Evolutionary conservation across 2,888 invertebrate genomes (phyloP).

Genomic region (Didymodactylos carnosus): DNA sequence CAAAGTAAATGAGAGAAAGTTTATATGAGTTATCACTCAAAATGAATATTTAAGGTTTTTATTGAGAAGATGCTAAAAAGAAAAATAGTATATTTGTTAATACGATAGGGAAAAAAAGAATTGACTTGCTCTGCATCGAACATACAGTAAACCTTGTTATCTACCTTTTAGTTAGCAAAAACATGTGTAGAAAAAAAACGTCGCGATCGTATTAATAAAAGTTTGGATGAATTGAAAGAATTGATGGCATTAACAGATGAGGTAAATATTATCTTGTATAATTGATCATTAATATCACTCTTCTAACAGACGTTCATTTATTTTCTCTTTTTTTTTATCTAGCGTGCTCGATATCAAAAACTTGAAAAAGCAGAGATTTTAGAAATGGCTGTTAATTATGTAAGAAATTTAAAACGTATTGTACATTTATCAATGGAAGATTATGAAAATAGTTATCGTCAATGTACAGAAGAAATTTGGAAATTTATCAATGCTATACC

Average conservation of each 20-base stretch:
- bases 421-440: background rate
- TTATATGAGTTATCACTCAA: too few species aligned
- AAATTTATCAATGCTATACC: background rate
- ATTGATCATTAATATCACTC: too few species aligned
- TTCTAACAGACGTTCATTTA: too few species aligned
- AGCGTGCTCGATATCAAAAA: slow-evolving; percentile 13
- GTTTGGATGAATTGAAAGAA: slow-evolving; percentile 14
- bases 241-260: slow-evolving; percentile 13
- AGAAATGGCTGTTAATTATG: slow-evolving; percentile 13
- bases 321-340: background rate
- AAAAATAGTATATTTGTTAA: too few species aligned
- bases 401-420: slow-evolving; percentile 1
- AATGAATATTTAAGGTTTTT: too few species aligned
- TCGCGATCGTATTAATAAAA: slow-evolving; percentile 14
- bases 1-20: too few species aligned
- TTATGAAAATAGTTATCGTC: background rate
- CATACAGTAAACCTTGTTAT: too few species aligned
- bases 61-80: too few species aligned
- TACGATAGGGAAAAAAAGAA: too few species aligned
- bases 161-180: slow-evolving; percentile 11
- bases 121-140: too few species aligned
- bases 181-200: slow-evolving; percentile 15
- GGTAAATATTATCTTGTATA: too few species aligned
- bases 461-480: background rate
- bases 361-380: slow-evolving; percentile 13